Evolutionary conservation across 1,140 invertebrate genomes (phyloP).

Genomic region (Tribolium madens): DNA sequence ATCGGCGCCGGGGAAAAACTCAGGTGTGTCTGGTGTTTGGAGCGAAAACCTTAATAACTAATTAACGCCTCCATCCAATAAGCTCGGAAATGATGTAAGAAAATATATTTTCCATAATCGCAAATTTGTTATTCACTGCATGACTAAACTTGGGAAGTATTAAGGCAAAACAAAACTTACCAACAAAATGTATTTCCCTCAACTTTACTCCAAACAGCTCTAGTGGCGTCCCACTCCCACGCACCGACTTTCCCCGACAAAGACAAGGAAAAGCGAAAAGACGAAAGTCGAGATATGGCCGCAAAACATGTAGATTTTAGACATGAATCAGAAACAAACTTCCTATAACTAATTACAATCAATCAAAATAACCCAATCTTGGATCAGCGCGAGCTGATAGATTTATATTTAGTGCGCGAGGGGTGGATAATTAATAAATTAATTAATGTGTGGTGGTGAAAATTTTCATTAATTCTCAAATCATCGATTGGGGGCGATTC

Average conservation of each 20-base stretch:
- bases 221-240: background rate
- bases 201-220: slow-evolving; percentile 43
- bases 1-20: slow-evolving; percentile 33
- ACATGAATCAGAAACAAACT: slow-evolving; percentile 56
- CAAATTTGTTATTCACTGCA: slow-evolving; percentile 56
- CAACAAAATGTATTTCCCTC: slow-evolving; percentile 49
- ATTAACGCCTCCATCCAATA: slow-evolving; percentile 33
- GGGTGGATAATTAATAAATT: slow-evolving; percentile 16
- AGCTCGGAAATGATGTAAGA: slow-evolving; percentile 43
- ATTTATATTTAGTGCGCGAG: slow-evolving; percentile 15
- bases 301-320: slow-evolving; percentile 54
- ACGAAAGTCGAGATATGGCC: slow-evolving; percentile 27
- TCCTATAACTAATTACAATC: slow-evolving; percentile 57
- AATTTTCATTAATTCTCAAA: background rate
- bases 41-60: slow-evolving; percentile 28
- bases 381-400: slow-evolving; percentile 15
- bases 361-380: slow-evolving; percentile 50
- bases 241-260: no score
- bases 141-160: slow-evolving; percentile 55
- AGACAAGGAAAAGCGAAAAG: background rate
- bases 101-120: slow-evolving; percentile 57
- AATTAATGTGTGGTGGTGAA: slow-evolving; percentile 9
- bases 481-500: slow-evolving; percentile 2
- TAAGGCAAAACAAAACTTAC: slow-evolving; percentile 55
- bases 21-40: slow-evolving; percentile 10